Conservation (phyloP, 2,888 invertebrate genomes). For the Tachystola acroxantha region DNA sequence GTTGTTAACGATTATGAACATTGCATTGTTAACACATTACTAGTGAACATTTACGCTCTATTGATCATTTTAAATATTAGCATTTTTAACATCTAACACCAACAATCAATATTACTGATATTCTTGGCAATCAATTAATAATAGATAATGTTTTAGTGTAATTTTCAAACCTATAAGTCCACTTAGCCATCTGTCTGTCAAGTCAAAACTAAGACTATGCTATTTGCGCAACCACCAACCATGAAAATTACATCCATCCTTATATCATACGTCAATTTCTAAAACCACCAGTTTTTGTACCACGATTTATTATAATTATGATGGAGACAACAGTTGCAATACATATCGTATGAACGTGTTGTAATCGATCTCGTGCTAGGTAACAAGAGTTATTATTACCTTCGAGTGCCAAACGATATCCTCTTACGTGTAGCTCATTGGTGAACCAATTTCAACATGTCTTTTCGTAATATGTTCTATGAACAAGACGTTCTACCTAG, state of each 20-base stretch:
- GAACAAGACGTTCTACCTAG: no score
- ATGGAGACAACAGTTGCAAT: slow-evolving; percentile 15
- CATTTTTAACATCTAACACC: no score
- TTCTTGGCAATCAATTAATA: slow-evolving; percentile 31
- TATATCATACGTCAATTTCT: neutral
- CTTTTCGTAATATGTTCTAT: neutral
- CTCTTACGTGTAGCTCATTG: slow-evolving; percentile 16
- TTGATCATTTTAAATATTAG: no score
- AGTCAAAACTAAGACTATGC: no score
- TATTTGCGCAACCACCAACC: slow-evolving; percentile 37
- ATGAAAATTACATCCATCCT: slow-evolving; percentile 35
- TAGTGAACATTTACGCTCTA: no score
- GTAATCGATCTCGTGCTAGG: slow-evolving; percentile 14
- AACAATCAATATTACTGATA: slow-evolving; percentile 22
- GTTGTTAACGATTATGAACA: no score
- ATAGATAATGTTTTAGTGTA: slow-evolving; percentile 19
- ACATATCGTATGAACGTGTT: slow-evolving; percentile 10
- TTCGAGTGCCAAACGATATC: slow-evolving; percentile 20
- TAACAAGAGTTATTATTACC: slow-evolving; percentile 21
- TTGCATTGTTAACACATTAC: no score
- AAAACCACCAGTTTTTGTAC: slow-evolving; percentile 3
- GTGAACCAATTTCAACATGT: slow-evolving; percentile 14
- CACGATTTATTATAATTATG: no score
- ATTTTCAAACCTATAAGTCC: slow-evolving; percentile 15
- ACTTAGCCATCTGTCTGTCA: slow-evolving; percentile 24